Base-by-base conservation (phyloP, 2,888 invertebrate genomes). In the Bedellia somnulentella region DNA sequence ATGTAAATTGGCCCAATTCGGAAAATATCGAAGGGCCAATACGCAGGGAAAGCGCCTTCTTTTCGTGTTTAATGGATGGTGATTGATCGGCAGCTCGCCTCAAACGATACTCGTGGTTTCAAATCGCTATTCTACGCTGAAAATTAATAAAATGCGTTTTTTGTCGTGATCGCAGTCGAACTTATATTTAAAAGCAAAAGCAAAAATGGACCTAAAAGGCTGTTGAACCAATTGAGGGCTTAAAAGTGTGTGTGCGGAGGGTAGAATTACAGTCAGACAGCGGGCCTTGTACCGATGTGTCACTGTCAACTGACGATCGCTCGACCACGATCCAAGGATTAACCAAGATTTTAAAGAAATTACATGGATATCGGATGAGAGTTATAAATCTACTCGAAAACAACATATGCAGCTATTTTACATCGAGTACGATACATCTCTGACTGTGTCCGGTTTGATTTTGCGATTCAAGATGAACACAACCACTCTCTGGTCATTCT, bases 31-130 rank as follows among this genome's bases (percentile, higher is more conserved):
- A 27, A 71, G 71, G 64, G 70, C 67, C 73, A 68, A 68, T 66
- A 64, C 67, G 52, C 57, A 59, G 68, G 68, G 66, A 64, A 70
- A 71, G 64, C 70, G 62, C 71, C 71, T 75, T 75, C 73, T 73
- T 70, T 70, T 66, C 71, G 59, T 63, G 61, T 70, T 71, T 75
- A 73, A 75, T 71, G 75, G 75, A 75, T 75, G 73, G 73, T 73
- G 75, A 75, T 75, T 70, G 73, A 75, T 73, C 70, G 73, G 57
- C 46, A 55, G 56, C 57, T 39, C 52, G 57, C 54, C 58, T 61
- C 57, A 64, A 53, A 51, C 54, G 57, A 64, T 70, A 70, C 61
- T 58, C 60, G 68, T 58, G 68, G 67, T 71, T 71, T 66, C 66
- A 66, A 71, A 67, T 73, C 57, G 30, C 56, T 52, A 59, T 66